A percentile compares a stretch with the other conserved stretches of the same genome.
Evolutionary conservation across 2,888 invertebrate genomes (phyloP).

Genomic region (Panzeria rudis): DNA sequence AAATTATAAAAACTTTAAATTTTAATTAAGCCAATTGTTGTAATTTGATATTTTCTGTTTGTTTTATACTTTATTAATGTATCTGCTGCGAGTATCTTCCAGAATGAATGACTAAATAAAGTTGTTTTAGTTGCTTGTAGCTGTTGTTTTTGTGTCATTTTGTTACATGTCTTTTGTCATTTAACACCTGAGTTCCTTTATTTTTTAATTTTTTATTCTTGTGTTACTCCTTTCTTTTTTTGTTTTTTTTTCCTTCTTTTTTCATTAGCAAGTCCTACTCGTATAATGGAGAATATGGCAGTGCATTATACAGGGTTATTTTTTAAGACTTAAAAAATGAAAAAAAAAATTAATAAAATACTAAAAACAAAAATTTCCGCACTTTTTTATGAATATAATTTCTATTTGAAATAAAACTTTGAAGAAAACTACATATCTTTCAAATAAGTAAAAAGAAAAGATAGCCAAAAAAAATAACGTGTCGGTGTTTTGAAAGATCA

Average conservation of each 20-base stretch:
- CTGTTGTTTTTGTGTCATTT: background rate
- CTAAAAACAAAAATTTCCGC: too few species aligned
- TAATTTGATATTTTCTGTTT: conserved; percentile 60
- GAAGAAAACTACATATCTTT: too few species aligned
- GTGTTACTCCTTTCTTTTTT: conserved; percentile 1
- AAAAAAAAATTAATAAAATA: too few species aligned
- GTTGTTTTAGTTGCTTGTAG: conserved; percentile 4
- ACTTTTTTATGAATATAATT: too few species aligned
- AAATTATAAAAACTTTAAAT: conserved; percentile 54
- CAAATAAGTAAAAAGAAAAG: too few species aligned
- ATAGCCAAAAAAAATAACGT: too few species aligned
- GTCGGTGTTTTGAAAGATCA: too few species aligned
- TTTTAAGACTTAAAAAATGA: background rate
- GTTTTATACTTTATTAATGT: conserved; percentile 14
- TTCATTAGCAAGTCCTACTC: conserved; percentile 38
- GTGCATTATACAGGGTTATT: background rate
- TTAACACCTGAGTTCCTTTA: conserved; percentile 69
- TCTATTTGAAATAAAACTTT: too few species aligned
- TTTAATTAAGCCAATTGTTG: conserved; percentile 69
- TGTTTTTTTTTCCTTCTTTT: background rate
- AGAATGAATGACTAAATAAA: conserved; percentile 21
- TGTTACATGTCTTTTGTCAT: conserved; percentile 41
- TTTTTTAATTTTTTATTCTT: background rate
- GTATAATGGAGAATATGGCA: background rate
- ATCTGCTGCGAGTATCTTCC: background rate